A percentile compares a stretch with the other conserved stretches of the same genome.
These are phyloP conservation scores for Eidolon dupreanum DNA, from an alignment of 2,797 vertebrate species.

Conservation along the genomic window DNA sequence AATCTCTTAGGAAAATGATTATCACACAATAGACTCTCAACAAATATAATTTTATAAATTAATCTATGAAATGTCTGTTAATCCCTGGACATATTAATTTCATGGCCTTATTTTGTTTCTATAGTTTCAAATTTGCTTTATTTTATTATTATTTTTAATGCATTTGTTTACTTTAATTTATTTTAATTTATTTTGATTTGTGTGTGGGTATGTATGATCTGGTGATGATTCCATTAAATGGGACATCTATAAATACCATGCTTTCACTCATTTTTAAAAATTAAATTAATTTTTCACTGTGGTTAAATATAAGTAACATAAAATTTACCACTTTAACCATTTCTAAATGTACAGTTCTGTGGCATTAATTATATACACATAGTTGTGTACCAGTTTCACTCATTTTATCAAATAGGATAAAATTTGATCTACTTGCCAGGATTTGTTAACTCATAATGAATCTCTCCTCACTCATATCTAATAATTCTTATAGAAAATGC, in stretches of 20 bases:
- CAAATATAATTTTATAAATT: conserved; percentile 20
- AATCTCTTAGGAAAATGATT: not conserved
- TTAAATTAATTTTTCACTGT: not conserved
- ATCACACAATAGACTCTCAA: not conserved
- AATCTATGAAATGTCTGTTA: not conserved
- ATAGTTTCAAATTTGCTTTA: not conserved
- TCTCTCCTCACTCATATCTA: not conserved
- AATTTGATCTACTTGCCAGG: not conserved
- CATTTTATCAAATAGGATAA: not conserved
- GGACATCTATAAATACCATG: not conserved
- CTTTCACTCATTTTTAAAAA: not conserved
- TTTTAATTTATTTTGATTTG: not conserved
- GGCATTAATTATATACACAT: not conserved
- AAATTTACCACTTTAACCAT: not conserved
- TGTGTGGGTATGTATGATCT: not conserved
- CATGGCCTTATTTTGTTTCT: not conserved
- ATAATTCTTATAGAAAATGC: not conserved
- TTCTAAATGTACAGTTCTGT: not conserved
- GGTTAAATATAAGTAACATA: not conserved
- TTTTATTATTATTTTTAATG: too few relatives aligned
- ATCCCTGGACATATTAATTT: not conserved
- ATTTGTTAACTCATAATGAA: not conserved
- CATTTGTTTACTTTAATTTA: not conserved
- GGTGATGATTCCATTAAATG: not conserved
- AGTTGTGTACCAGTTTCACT: not conserved